Evolutionary conservation across 2,888 invertebrate species (phyloP), one percentile per base, ranked within the genome.

Genomic region (Pyrrhosoma nymphula): DNA sequence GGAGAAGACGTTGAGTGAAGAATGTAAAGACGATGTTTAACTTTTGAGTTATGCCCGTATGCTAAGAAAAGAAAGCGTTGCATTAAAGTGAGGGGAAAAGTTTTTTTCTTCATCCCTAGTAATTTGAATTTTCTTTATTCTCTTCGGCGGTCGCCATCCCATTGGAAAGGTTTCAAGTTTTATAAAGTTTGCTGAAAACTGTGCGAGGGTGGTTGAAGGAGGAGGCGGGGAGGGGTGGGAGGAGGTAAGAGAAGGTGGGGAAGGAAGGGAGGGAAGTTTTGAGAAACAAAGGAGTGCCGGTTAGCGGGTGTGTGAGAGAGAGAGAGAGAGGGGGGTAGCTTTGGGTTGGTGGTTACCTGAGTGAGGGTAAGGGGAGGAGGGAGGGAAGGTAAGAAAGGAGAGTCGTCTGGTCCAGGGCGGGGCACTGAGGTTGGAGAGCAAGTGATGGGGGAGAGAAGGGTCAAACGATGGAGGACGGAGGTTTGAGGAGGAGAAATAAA

Each of bases 21-120:
- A 14, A 63, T 35, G 91, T 56, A 39, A n/a, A 39, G 91, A n/a
- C 63, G 63, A 91, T 39, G 63, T 91, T 91, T 91, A 91, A 91
- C 91, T 91, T 91, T 35, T 91, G 91, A 91, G 60, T 91, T 91
- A 91, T 63, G 60, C 91, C 63, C 60, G 47, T 35, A 91, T 60
- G 63, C 35, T 10, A 0, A 88, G 69, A 26, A 69, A 69, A 26
- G 26, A 47, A 47, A 69, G 69, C 26, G 26, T n/a, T 69, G n/a
- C 69, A 26, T n/a, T 69, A 69, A 69, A 26, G n/a, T 26, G 26
- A 69, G 6, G 26, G 69, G 10, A 69, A 26, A 23, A 6, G 0
- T 26, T 47, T 47, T 2, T 69, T 47, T 47, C 4, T 69, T 26
- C 26, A 26, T 69, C n/a, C 12, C 26, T 60, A 12, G 60, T 60